Evolutionary conservation across 2,113 vertebrate species (phyloP).

Genomic region (Spheniscus mendiculus): DNA sequence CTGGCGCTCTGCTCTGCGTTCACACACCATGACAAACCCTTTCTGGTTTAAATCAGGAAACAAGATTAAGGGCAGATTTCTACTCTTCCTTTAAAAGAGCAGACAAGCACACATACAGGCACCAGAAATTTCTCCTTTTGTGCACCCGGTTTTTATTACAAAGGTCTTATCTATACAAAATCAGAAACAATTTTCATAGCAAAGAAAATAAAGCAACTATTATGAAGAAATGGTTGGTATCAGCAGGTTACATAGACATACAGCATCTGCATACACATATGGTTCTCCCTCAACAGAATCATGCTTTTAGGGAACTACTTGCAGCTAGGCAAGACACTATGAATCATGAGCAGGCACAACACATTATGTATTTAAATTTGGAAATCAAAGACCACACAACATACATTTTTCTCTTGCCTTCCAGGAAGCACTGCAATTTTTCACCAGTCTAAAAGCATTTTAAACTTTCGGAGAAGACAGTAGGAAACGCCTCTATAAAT

Average conservation of each 20-base stretch:
- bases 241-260: conserved; percentile 65
- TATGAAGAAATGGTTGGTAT: conserved; percentile 43
- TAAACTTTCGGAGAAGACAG: conserved; percentile 13
- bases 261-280: conserved; percentile 65
- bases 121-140: not conserved
- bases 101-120: not conserved
- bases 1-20: not conserved
- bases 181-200: not conserved
- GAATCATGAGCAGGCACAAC: conserved; percentile 68
- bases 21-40: not conserved
- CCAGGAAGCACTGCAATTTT: conserved; percentile 3
- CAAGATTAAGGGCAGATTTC: not conserved
- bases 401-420: conserved; percentile 45
- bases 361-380: conserved; percentile 64
- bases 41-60: not conserved
- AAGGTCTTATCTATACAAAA: not conserved
- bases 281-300: conserved; percentile 63
- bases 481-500: not conserved
- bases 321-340: conserved; percentile 65
- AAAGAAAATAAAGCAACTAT: conserved; percentile 27
- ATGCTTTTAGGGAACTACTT: conserved; percentile 63
- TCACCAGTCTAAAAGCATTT: not conserved
- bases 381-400: conserved; percentile 59
- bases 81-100: not conserved
- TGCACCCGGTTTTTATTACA: not conserved